These are phyloP conservation scores for Megaceryle maxima DNA, from an alignment of 2,113 vertebrate genomes.

Conservation along the genomic window DNA sequence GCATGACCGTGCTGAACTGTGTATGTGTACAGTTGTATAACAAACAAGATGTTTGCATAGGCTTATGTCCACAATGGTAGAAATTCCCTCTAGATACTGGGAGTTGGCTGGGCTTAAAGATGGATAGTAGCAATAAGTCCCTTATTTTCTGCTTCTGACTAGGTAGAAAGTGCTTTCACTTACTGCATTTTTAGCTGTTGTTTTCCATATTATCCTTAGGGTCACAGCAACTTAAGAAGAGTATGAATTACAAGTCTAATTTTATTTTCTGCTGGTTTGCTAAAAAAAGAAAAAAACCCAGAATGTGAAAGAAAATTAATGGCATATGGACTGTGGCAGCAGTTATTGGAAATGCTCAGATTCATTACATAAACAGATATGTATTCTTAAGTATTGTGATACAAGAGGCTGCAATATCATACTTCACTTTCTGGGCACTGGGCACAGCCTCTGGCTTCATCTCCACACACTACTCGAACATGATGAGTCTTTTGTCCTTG, in stretches of 20 bases:
- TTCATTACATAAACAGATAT: neutral
- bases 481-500: neutral
- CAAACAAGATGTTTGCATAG: neutral
- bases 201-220: neutral
- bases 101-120: neutral
- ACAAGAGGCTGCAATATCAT: neutral
- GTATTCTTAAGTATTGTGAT: neutral
- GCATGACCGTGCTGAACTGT: neutral
- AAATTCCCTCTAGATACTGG: neutral
- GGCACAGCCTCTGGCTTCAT: neutral
- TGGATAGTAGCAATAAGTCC: neutral
- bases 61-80: neutral
- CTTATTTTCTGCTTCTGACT: neutral
- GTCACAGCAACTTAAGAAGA: neutral
- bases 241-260: neutral
- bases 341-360: neutral
- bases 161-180: neutral
- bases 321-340: neutral
- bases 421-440: neutral
- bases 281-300: neutral
- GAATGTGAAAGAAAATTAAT: neutral
- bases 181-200: neutral
- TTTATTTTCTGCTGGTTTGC: neutral
- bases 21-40: neutral
- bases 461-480: neutral